Conservation (phyloP, 2,888 invertebrate genomes). For the Acanthoscelides obtectus region DNA sequence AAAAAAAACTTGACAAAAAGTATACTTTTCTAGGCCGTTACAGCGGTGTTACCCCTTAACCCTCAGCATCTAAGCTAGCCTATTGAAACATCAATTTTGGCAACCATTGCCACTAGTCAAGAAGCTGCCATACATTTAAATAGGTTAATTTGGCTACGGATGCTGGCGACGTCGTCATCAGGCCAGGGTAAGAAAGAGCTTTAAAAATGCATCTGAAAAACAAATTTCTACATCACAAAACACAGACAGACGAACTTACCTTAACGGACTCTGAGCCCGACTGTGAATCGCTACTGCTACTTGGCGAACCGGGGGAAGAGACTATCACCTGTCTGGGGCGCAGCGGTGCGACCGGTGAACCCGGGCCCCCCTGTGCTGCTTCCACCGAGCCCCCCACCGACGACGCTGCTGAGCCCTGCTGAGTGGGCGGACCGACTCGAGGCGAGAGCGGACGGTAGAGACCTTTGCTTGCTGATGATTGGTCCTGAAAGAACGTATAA, state of each 20-base stretch:
- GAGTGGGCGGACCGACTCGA: constrained; percentile 57
- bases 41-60: too few species aligned
- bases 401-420: constrained; percentile 49
- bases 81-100: too few species aligned
- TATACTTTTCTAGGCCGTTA: too few species aligned
- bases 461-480: constrained; percentile 68
- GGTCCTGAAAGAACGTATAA: constrained; percentile 50
- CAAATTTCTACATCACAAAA: too few species aligned
- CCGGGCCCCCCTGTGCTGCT: constrained; percentile 5
- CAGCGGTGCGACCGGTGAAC: constrained; percentile 35
- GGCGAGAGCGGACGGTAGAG: constrained; percentile 69
- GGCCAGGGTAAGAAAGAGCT: too few species aligned
- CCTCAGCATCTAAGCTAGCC: too few species aligned
- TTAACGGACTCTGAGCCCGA: constrained; percentile 75
- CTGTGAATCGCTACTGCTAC: constrained; percentile 73
- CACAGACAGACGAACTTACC: neutral
- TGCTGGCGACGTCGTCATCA: too few species aligned
- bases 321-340: constrained; percentile 56
- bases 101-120: too few species aligned
- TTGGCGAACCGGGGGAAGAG: constrained; percentile 75
- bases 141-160: too few species aligned
- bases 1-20: too few species aligned
- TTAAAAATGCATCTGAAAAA: too few species aligned
- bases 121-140: too few species aligned
- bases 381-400: constrained; percentile 19